A percentile compares a stretch with the other conserved stretches of the same genome.
These are phyloP conservation scores for Neodon shergylaensis DNA, from an alignment of 2,113 vertebrate species.

Conservation along the genomic window DNA sequence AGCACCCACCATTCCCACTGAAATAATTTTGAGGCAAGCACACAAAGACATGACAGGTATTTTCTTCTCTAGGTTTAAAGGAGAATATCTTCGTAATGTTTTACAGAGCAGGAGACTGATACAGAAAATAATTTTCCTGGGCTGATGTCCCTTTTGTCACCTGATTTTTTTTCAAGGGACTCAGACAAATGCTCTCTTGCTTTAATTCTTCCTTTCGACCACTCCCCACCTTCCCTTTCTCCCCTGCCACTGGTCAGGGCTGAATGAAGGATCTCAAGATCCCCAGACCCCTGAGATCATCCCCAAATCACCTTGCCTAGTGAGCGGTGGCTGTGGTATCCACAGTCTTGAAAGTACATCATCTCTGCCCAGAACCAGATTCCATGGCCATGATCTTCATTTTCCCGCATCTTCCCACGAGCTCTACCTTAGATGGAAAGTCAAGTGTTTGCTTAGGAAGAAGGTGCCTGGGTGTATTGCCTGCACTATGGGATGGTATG, in stretches of 20 bases:
- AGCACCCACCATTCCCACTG: neutral
- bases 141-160: neutral
- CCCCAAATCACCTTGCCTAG: neutral
- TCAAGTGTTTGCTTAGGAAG: constrained; percentile 27
- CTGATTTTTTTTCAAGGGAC: constrained; percentile 6
- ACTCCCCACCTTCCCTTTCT: neutral
- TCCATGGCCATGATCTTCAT: neutral
- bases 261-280: neutral
- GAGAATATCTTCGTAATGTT: neutral
- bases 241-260: neutral
- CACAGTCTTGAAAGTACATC: neutral
- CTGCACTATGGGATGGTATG: too few relatives aligned
- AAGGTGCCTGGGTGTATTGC: neutral
- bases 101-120: neutral
- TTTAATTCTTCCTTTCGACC: neutral
- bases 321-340: neutral
- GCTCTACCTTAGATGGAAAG: neutral
- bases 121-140: neutral
- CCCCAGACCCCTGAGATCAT: neutral
- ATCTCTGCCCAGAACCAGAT: neutral
- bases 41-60: constrained; percentile 2
- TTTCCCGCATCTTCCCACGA: neutral
- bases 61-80: constrained; percentile 7
- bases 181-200: neutral
- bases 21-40: constrained; percentile 24